Conservation (phyloP, 2,113 vertebrate species). For the Polypterus bichir region DNA sequence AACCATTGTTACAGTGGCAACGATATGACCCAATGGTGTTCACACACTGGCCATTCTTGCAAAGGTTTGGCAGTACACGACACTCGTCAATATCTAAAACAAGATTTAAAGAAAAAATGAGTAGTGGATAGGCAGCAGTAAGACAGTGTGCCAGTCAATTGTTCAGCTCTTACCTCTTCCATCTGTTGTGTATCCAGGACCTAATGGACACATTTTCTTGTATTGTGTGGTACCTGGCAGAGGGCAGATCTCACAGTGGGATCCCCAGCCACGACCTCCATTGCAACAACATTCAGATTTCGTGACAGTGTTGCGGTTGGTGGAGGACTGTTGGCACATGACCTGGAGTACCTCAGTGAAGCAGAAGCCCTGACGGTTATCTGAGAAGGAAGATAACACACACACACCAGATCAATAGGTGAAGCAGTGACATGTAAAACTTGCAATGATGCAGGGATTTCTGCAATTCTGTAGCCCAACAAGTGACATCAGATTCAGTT, state of each 20-base stretch:
- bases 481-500: too few species aligned
- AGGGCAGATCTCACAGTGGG: conserved; percentile 79
- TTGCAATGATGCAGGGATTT: too few species aligned
- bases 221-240: conserved; percentile 73
- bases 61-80: conserved; percentile 67
- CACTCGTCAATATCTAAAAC: conserved; percentile 83
- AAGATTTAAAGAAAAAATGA: neutral
- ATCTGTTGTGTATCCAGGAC: conserved; percentile 72
- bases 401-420: too few species aligned
- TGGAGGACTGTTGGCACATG: conserved; percentile 73
- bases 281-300: conserved; percentile 87
- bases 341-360: conserved; percentile 78
- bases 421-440: too few species aligned
- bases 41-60: conserved; percentile 76
- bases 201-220: conserved; percentile 85
- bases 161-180: conserved; percentile 60
- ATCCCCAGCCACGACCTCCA: conserved; percentile 72
- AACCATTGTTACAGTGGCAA: conserved; percentile 76
- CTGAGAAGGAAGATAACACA: conserved; percentile 31
- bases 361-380: conserved; percentile 76
- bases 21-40: conserved; percentile 85
- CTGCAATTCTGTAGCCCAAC: too few species aligned
- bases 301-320: conserved; percentile 69
- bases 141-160: neutral
- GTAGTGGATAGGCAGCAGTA: too few species aligned